Percentiles rank a stretch among this genome's conserved stretches.
phyloP scores from a whole-genome alignment of 1,140 invertebrate species.

The Hesperophylax magnus region DNA sequence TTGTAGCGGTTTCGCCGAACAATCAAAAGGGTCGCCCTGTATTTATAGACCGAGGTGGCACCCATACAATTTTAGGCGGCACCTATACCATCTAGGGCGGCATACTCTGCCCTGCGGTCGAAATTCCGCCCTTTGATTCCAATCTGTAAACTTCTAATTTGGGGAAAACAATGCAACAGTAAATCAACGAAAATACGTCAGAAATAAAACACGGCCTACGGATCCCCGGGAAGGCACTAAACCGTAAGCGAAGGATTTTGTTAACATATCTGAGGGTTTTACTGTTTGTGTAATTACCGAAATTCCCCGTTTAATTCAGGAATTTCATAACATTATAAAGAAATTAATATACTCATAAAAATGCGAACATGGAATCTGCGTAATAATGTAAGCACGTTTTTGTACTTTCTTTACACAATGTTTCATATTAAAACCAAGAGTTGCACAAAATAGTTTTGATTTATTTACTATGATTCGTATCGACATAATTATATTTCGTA shows the following conservation, averaged over 20 bases:
- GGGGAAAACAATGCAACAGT: conserved; percentile 37
- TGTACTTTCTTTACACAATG: too few species aligned
- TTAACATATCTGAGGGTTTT: not conserved
- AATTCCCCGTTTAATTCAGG: not conserved
- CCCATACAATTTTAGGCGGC: too few species aligned
- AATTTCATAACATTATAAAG: not conserved
- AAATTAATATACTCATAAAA: not conserved
- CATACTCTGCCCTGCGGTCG: not conserved
- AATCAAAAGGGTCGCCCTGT: too few species aligned
- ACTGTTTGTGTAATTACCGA: not conserved
- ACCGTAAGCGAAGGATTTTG: not conserved
- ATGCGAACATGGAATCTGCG: not conserved
- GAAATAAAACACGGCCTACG: not conserved
- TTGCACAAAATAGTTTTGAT: too few species aligned
- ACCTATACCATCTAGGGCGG: conserved; percentile 1
- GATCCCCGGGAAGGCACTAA: not conserved
- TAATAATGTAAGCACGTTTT: too few species aligned
- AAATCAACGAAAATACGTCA: conserved; percentile 26
- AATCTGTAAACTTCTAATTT: conserved; percentile 43
- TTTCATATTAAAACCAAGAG: too few species aligned
- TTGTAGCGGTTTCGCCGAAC: too few species aligned
- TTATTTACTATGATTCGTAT: too few species aligned
- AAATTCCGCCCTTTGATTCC: conserved; percentile 39
- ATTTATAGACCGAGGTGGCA: too few species aligned
- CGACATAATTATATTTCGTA: too few species aligned